These are phyloP conservation scores for Amyelois transitella DNA, from an alignment of 1,140 invertebrate genomes.

Conservation along the genomic window DNA sequence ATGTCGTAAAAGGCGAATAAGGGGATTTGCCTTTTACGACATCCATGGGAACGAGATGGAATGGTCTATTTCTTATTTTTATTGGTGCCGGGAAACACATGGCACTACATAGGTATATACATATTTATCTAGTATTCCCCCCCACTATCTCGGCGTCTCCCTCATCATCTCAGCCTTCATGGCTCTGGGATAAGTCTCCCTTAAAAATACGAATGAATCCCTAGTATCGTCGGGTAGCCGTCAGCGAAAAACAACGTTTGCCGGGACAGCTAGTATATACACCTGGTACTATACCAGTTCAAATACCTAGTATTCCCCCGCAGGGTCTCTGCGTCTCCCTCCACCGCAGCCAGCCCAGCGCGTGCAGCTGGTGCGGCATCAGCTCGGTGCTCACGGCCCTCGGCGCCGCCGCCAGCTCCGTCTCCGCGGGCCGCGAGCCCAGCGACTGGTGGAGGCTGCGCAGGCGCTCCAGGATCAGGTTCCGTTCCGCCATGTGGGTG, in stretches of 20 bases:
- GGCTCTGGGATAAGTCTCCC: background rate
- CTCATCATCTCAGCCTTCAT: too few relatives aligned
- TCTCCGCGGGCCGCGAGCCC: conserved; percentile 77
- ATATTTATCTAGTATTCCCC: too few relatives aligned
- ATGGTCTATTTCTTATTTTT: too few relatives aligned
- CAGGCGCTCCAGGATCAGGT: conserved; percentile 82
- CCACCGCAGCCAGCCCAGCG: conserved; percentile 92
- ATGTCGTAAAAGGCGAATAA: too few relatives aligned
- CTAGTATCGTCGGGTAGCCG: background rate
- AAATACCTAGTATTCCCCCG: conserved; percentile 81
- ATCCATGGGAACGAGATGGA: too few relatives aligned
- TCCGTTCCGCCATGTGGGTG: conserved; percentile 77
- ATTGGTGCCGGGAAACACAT: too few relatives aligned
- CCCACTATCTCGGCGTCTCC: too few relatives aligned
- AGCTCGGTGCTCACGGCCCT: conserved; percentile 78
- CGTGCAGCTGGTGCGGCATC: conserved; percentile 91
- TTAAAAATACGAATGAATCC: too few relatives aligned
- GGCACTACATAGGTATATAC: too few relatives aligned
- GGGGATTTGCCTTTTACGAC: too few relatives aligned
- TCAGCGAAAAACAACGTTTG: too few relatives aligned
- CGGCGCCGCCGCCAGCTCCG: conserved; percentile 71
- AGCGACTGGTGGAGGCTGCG: conserved; percentile 84
- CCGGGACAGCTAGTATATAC: background rate
- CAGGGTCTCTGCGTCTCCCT: conserved; percentile 87
- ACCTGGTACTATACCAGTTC: background rate